Conservation (phyloP, 2,888 invertebrate genomes). For the Caenorhabditis plicata region DNA sequence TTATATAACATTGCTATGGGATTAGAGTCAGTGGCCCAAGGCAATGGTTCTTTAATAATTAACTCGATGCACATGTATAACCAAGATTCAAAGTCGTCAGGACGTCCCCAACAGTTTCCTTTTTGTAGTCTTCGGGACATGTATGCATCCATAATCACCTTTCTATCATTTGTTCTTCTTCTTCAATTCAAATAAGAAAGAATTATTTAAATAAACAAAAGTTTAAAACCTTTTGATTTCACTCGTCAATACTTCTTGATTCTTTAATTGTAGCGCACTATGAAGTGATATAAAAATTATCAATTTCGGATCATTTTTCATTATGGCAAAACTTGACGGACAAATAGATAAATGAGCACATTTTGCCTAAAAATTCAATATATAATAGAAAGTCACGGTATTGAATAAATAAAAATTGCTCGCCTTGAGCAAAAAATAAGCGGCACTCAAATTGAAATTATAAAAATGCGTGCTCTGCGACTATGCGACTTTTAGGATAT, state of each 20-base stretch:
- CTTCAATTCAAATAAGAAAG: no score
- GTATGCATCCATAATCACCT: neutral
- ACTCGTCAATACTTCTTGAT: neutral
- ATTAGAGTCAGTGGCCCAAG: slow-evolving; percentile 5
- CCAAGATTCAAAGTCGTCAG: slow-evolving; percentile 28
- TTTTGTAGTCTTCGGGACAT: slow-evolving; percentile 14
- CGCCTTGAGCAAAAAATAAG: no score
- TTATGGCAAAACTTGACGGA: neutral
- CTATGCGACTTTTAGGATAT: no score
- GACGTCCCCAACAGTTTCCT: slow-evolving; percentile 1
- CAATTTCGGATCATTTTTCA: neutral
- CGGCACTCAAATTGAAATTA: no score
- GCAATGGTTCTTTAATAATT: slow-evolving; percentile 1
- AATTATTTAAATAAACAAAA: no score
- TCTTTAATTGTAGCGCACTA: neutral
- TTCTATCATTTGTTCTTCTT: neutral
- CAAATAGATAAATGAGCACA: neutral
- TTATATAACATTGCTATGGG: slow-evolving; percentile 1
- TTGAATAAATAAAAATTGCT: no score
- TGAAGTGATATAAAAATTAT: neutral
- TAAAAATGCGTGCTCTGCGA: no score
- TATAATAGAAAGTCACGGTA: neutral
- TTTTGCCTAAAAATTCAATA: neutral
- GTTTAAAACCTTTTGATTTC: neutral
- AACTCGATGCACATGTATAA: slow-evolving; percentile 14